These are phyloP conservation scores for Albula glossodonta DNA, from an alignment of 2,113 vertebrate genomes.

Conservation along the genomic window DNA sequence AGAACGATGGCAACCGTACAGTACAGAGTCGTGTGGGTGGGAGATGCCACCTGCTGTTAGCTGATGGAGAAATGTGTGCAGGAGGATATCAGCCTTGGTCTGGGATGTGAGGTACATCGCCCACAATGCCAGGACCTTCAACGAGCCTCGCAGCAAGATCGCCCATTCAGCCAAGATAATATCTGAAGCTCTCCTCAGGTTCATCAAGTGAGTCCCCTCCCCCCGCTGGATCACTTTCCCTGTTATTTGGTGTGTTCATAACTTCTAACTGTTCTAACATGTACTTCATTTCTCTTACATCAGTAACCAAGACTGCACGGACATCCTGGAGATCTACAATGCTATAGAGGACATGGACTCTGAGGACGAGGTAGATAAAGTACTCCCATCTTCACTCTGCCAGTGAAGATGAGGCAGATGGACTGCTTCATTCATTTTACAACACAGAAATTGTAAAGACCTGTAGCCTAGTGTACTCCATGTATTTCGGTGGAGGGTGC, in stretches of 20 bases:
- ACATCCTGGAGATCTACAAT: conserved; percentile 86
- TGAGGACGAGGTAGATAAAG: conserved; percentile 76
- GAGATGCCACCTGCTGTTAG: too few relatives aligned
- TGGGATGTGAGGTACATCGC: conserved; percentile 94
- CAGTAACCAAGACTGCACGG: conserved; percentile 84
- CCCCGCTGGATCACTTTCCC: not conserved
- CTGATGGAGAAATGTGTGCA: conserved; percentile 42
- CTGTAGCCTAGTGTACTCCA: too few relatives aligned
- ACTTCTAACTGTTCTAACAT: not conserved
- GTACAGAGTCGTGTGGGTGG: not conserved
- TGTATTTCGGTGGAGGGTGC: too few relatives aligned
- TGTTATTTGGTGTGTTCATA: not conserved
- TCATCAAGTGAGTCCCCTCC: conserved; percentile 82
- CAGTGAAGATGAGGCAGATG: not conserved
- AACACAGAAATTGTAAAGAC: too few relatives aligned
- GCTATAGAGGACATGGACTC: conserved; percentile 83
- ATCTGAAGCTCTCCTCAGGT: conserved; percentile 88
- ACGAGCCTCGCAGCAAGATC: conserved; percentile 94
- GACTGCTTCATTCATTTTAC: too few relatives aligned
- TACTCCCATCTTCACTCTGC: not conserved
- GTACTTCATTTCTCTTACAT: conserved; percentile 41
- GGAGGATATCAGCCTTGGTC: conserved; percentile 88
- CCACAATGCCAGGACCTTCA: conserved; percentile 92
- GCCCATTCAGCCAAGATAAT: conserved; percentile 90
- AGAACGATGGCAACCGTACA: too few relatives aligned